Base-by-base conservation (phyloP, 2,797 vertebrate species). In the Phaenicophaeus curvirostris region DNA sequence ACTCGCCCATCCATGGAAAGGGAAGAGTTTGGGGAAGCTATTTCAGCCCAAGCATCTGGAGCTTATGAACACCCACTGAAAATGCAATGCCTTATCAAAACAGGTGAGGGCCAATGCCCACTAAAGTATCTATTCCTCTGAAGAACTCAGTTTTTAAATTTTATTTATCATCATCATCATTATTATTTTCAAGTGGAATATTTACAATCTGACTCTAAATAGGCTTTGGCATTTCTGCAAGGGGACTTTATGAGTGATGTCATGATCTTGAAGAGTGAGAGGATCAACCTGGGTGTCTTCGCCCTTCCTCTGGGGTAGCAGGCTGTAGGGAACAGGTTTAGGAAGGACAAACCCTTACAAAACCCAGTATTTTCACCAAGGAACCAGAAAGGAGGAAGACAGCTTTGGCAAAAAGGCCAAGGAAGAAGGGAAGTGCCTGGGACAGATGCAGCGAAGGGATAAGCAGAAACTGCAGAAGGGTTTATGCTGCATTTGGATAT, bases 401-500 rank as follows among this genome's bases (percentile, higher is more conserved):
- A 8, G 20, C 48, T 61, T 59, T 0, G 7, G 27, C 8, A 67
- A 53, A 87, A 84, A 81, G 55, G 58, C n/a, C 0, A 0, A 73
- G 53, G 80, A 86, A 48, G 53, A 66, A 21, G 21, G 61, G 18
- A 61, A 87, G 48, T 21, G 74, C 39, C 69, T 0, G 0, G 76
- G 75, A 66, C 84, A 90, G 88, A 77, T 33, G 18, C 71, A n/a
- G 46, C 0, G 9, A 79, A 21, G 41, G 28, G 67, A 76, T 85
- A 87, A 91, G 24, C 9, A 3, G 58, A 62, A 82, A 46, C 76
- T 55, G 62, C 50, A 71, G 57, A 84, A 91, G 73, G 73, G 77
- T 87, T 95, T 85, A 89, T 3, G 0, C 25, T 68, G 67, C 80
- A 85, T 96, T 74, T 89, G 93, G 95, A 81, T 74, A 92, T 85